A percentile compares a stretch with the other conserved stretches of the same genome.
Conservation (phyloP, 2,113 vertebrate genomes). For the Xiphophorus maculatus region DNA sequence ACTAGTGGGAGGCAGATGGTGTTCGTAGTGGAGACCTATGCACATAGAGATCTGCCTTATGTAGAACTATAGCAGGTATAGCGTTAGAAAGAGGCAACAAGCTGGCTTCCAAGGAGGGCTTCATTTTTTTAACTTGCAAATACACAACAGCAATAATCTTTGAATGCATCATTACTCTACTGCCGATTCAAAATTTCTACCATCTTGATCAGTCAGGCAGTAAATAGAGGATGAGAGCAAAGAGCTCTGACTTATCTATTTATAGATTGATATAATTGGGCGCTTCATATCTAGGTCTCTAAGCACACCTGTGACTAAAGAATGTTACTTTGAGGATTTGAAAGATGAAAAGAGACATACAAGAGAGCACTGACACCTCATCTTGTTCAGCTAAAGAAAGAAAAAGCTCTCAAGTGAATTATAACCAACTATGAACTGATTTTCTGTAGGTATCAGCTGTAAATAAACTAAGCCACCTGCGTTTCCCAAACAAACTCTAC, state of each 20-base stretch:
- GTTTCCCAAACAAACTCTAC: background rate
- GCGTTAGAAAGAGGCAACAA: slow-evolving; percentile 30
- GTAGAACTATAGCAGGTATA: slow-evolving; percentile 4
- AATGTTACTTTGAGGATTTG: background rate
- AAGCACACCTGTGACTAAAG: slow-evolving; percentile 6
- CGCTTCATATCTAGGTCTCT: background rate
- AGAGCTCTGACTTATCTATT: slow-evolving; percentile 1
- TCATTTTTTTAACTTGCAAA: background rate
- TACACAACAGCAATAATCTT: background rate
- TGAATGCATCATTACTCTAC: background rate
- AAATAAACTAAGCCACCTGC: background rate
- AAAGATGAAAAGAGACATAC: background rate
- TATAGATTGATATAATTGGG: background rate
- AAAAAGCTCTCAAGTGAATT: background rate
- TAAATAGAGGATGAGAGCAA: background rate
- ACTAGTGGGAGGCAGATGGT: slow-evolving; percentile 59
- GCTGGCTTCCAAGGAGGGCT: slow-evolving; percentile 39
- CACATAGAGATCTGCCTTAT: slow-evolving; percentile 39
- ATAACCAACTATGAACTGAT: background rate
- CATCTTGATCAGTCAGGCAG: background rate
- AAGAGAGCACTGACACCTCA: background rate
- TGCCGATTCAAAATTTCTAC: background rate
- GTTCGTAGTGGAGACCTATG: slow-evolving; percentile 46
- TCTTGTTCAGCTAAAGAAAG: background rate
- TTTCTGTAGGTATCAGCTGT: background rate